phyloP scores from a whole-genome alignment of 1,140 invertebrate genomes.

The Neodiprion virginianus region DNA sequence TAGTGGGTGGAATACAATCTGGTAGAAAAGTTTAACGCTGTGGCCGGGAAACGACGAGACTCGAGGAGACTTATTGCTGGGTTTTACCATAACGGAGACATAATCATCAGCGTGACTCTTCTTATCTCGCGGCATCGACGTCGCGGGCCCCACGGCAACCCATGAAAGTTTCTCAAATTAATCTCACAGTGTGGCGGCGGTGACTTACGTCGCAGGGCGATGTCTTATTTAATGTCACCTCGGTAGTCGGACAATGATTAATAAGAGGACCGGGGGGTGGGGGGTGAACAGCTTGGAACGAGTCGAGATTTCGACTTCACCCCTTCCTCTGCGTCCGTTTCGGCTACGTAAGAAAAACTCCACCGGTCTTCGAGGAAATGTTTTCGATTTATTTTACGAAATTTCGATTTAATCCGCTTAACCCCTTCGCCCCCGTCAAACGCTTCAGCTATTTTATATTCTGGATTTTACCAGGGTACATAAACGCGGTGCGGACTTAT shows the following conservation, averaged over 20 bases:
- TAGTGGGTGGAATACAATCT: not conserved
- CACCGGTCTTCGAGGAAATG: too few relatives aligned
- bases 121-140: constrained; percentile 11
- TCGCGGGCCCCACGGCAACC: constrained; percentile 19
- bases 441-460: too few relatives aligned
- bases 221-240: constrained; percentile 25
- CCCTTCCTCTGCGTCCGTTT: too few relatives aligned
- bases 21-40: not conserved
- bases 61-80: not conserved
- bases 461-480: too few relatives aligned
- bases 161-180: constrained; percentile 25
- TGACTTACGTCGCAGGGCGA: constrained; percentile 11
- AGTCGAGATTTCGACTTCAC: too few relatives aligned
- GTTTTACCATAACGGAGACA: not conserved
- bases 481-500: too few relatives aligned
- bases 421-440: too few relatives aligned
- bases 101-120: not conserved
- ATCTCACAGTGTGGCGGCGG: constrained; percentile 26
- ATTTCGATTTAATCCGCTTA: too few relatives aligned
- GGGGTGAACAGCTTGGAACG: too few relatives aligned
- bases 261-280: constrained; percentile 14
- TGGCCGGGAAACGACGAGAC: not conserved
- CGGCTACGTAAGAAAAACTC: too few relatives aligned
- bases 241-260: constrained; percentile 28
- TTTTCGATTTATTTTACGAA: too few relatives aligned